Evolutionary conservation across 2,113 vertebrate species (phyloP).

Genomic region (Cygnus atratus): DNA sequence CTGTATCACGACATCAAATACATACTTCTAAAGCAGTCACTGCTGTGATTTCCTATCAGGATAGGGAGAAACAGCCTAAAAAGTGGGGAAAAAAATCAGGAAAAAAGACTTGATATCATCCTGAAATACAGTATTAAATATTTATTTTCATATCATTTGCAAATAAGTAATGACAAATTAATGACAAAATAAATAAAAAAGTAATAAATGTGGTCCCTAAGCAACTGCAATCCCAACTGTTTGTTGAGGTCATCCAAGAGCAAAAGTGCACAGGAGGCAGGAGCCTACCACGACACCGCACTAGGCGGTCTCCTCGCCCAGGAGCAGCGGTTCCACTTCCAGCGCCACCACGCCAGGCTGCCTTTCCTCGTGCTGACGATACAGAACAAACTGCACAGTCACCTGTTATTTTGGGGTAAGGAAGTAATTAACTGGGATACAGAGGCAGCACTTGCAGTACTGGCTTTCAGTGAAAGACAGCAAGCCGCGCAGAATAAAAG

Average conservation of each 20-base stretch:
- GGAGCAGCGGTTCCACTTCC: constrained; percentile 71
- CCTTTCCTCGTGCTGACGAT: constrained; percentile 27
- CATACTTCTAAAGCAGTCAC: neutral
- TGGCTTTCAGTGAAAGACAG: neutral
- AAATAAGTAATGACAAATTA: neutral
- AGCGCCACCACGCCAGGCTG: neutral
- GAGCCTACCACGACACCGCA: neutral
- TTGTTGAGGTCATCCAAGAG: neutral
- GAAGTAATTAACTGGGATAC: neutral
- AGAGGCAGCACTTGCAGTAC: neutral
- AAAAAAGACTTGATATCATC: neutral
- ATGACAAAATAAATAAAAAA: neutral
- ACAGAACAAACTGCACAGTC: constrained; percentile 69
- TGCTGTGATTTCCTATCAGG: neutral
- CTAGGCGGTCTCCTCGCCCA: constrained; percentile 43
- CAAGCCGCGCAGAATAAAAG: constrained; percentile 6
- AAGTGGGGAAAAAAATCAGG: neutral
- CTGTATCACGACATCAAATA: no score
- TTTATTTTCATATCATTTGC: no score
- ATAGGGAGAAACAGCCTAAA: neutral
- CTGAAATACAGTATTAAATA: neutral
- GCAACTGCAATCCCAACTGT: neutral
- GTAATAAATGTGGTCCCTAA: neutral
- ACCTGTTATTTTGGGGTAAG: constrained; percentile 64
- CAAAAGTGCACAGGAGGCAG: neutral